Evolutionary conservation across 2,797 vertebrate genomes (phyloP).

Genomic region (Denticeps clupeoides): DNA sequence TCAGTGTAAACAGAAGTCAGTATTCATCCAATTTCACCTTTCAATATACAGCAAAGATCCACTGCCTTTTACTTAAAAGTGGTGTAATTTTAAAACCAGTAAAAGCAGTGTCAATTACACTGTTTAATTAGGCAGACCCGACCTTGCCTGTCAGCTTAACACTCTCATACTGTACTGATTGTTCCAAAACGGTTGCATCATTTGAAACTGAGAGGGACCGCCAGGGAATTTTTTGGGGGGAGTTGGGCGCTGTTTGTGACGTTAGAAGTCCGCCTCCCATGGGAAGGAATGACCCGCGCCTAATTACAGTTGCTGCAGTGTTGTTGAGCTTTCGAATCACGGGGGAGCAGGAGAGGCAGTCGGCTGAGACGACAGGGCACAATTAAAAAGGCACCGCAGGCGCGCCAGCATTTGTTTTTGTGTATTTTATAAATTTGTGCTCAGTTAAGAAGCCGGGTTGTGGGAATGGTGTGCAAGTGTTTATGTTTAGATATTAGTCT

Average conservation of each 20-base stretch:
- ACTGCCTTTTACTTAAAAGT: too few species aligned
- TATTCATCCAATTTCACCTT: too few species aligned
- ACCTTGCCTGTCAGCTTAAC: not conserved
- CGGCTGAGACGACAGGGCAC: not conserved
- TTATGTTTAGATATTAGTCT: too few species aligned
- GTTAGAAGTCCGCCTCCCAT: constrained; percentile 1
- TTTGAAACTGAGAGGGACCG: not conserved
- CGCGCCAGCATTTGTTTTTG: constrained; percentile 6
- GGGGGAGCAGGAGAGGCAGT: constrained; percentile 6
- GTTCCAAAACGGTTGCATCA: constrained; percentile 17
- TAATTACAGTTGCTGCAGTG: constrained; percentile 6
- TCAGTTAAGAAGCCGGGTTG: constrained; percentile 8
- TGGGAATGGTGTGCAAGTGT: not conserved
- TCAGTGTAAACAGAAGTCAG: too few species aligned
- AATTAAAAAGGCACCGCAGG: constrained; percentile 13
- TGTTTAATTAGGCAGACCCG: constrained; percentile 20
- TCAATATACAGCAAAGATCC: too few species aligned
- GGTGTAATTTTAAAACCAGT: constrained; percentile 10
- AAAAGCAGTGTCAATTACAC: constrained; percentile 13
- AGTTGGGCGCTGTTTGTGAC: constrained; percentile 1
- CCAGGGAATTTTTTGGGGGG: too few species aligned
- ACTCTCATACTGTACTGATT: constrained; percentile 6
- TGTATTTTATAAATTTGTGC: not conserved
- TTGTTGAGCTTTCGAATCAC: not conserved
- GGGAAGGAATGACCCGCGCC: constrained; percentile 15